A percentile compares a stretch with the other conserved stretches of the same genome.
Evolutionary conservation across 2,797 vertebrate genomes (phyloP).

Genomic region (Sebastiscus albofasciatus): DNA sequence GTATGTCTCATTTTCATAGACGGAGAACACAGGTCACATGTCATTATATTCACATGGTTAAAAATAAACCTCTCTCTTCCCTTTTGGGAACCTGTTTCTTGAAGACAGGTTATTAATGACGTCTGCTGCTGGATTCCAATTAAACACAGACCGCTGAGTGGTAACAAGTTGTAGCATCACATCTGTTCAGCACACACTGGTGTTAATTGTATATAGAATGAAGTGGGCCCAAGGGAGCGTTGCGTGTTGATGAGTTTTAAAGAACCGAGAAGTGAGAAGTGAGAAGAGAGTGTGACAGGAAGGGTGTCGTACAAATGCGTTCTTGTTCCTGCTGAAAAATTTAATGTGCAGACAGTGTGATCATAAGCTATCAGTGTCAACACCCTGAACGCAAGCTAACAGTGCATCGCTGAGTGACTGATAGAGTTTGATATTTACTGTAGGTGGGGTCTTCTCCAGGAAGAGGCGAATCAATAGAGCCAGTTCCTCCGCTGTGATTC

Average conservation of each 20-base stretch:
- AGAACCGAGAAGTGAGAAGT: constrained; percentile 27
- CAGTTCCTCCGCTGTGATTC: constrained; percentile 92
- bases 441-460: constrained; percentile 93
- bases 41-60: constrained; percentile 29
- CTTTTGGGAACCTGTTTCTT: constrained; percentile 18
- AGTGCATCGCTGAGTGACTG: constrained; percentile 28
- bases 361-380: constrained; percentile 18
- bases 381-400: constrained; percentile 18
- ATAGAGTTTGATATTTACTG: constrained; percentile 82
- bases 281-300: constrained; percentile 19
- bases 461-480: constrained; percentile 91
- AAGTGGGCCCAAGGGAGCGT: constrained; percentile 1
- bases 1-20: constrained; percentile 5
- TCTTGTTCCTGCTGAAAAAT: constrained; percentile 18
- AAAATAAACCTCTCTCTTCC: constrained; percentile 47
- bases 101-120: constrained; percentile 40
- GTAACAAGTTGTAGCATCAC: constrained; percentile 33
- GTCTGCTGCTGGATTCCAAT: constrained; percentile 36
- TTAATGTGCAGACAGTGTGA: background rate
- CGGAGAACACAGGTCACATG: constrained; percentile 30
- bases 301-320: constrained; percentile 7
- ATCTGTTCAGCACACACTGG: constrained; percentile 38
- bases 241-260: constrained; percentile 45
- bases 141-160: constrained; percentile 43
- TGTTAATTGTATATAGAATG: constrained; percentile 53